Evolutionary conservation across 2,888 invertebrate species (phyloP).

Genomic region (Atethmia centrago): DNA sequence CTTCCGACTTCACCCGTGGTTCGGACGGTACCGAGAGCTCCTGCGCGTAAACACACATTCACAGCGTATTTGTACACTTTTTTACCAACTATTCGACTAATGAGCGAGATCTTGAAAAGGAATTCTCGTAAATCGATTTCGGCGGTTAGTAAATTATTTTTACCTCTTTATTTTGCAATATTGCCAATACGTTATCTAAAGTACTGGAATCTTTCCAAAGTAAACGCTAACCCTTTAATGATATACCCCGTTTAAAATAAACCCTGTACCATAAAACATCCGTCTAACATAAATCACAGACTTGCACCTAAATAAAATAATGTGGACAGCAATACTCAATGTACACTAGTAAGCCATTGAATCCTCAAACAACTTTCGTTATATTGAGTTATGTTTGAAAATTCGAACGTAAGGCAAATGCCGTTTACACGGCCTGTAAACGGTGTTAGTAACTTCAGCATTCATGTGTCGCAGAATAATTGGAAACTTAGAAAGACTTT

Average conservation of each 20-base stretch:
- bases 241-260: constrained; percentile 62
- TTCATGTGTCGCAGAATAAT: too few species aligned
- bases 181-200: constrained; percentile 10
- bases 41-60: too few species aligned
- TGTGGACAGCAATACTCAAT: constrained; percentile 18
- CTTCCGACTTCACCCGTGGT: too few species aligned
- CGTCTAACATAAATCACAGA: constrained; percentile 77
- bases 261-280: constrained; percentile 69
- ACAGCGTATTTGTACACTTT: too few species aligned
- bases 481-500: too few species aligned
- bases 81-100: too few species aligned
- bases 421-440: not conserved
- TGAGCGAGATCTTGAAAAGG: too few species aligned
- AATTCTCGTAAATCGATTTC: not conserved
- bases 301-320: constrained; percentile 63
- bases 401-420: not conserved
- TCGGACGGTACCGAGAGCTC: too few species aligned
- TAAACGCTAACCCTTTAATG: constrained; percentile 45
- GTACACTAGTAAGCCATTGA: not conserved
- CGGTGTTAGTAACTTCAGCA: not conserved
- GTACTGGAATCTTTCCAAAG: constrained; percentile 40
- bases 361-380: not conserved
- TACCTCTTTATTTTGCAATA: constrained; percentile 22
- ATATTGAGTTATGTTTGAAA: not conserved
- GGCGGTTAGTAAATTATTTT: not conserved